Conservation (phyloP, 2,797 vertebrate genomes). For the Platyrinchus mystaceus region DNA sequence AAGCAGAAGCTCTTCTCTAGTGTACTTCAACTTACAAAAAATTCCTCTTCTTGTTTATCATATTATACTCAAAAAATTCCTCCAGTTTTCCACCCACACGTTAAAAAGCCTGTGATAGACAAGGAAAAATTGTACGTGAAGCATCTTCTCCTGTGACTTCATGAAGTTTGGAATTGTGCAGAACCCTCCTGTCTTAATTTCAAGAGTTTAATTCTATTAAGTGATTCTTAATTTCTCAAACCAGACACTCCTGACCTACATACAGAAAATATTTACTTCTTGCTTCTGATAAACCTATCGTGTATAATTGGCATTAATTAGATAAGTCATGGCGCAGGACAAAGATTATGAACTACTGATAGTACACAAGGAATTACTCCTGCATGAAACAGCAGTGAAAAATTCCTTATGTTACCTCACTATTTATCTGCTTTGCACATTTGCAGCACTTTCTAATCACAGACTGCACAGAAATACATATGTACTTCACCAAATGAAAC, state of each 20-base stretch:
- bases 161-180: background rate
- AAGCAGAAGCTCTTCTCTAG: background rate
- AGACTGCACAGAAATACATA: background rate
- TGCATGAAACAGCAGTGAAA: background rate
- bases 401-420: background rate
- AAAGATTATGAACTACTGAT: background rate
- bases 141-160: background rate
- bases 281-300: background rate
- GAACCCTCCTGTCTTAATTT: background rate
- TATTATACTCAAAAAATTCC: background rate
- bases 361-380: background rate
- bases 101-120: background rate
- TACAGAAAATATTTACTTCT: background rate
- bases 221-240: background rate
- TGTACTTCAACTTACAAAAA: background rate
- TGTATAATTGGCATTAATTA: conserved; percentile 9
- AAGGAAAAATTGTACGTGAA: background rate
- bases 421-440: background rate
- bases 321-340: background rate
- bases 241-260: background rate
- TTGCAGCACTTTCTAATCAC: background rate
- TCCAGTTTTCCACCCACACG: background rate
- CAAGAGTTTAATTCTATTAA: background rate
- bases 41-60: background rate
- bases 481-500: background rate